A percentile compares a stretch with the other conserved stretches of the same genome.
These are phyloP conservation scores for Scaptodrosophila lebanonensis DNA, from an alignment of 1,140 invertebrate species.

Conservation along the genomic window DNA sequence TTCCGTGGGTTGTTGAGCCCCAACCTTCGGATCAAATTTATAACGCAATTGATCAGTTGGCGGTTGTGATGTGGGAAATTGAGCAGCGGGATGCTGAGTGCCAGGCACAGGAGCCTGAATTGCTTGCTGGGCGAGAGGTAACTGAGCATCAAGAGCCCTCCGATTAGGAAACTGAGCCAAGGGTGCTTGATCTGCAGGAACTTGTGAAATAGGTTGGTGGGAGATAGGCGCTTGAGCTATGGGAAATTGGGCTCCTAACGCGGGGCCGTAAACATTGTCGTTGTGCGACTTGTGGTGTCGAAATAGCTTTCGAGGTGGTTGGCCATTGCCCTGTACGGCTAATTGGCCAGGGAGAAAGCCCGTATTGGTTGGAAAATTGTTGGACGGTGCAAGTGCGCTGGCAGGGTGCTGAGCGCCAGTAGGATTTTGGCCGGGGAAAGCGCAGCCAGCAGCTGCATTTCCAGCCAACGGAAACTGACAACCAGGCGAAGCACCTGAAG, in stretches of 20 bases:
- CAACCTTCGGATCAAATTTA: slow-evolving; percentile 4
- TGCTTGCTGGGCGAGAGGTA: slow-evolving; percentile 6
- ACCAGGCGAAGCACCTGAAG: slow-evolving; percentile 21
- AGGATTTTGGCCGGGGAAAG: slow-evolving; percentile 22
- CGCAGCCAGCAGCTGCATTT: slow-evolving; percentile 32
- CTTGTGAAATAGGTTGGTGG: too few species aligned
- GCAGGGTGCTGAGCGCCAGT: slow-evolving; percentile 34
- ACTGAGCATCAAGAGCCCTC: slow-evolving; percentile 1
- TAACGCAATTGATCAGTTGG: too few species aligned
- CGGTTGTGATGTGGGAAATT: neutral
- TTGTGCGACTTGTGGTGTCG: neutral
- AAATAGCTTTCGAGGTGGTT: slow-evolving; percentile 11
- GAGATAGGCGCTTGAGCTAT: too few species aligned
- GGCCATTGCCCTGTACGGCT: slow-evolving; percentile 25
- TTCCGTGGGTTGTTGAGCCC: slow-evolving; percentile 10
- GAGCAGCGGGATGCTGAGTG: slow-evolving; percentile 20
- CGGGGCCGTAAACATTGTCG: slow-evolving; percentile 29
- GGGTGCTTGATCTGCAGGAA: slow-evolving; percentile 22
- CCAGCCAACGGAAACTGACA: slow-evolving; percentile 21
- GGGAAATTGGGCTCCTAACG: slow-evolving; percentile 11
- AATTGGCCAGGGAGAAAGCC: slow-evolving; percentile 33
- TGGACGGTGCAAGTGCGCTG: slow-evolving; percentile 13
- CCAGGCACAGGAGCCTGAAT: slow-evolving; percentile 29
- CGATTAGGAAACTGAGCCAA: too few species aligned
- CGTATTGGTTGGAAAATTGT: slow-evolving; percentile 22